Evolutionary conservation across 2,797 vertebrate genomes (phyloP).

Genomic region (Xiphorhynchus erythropygius): DNA sequence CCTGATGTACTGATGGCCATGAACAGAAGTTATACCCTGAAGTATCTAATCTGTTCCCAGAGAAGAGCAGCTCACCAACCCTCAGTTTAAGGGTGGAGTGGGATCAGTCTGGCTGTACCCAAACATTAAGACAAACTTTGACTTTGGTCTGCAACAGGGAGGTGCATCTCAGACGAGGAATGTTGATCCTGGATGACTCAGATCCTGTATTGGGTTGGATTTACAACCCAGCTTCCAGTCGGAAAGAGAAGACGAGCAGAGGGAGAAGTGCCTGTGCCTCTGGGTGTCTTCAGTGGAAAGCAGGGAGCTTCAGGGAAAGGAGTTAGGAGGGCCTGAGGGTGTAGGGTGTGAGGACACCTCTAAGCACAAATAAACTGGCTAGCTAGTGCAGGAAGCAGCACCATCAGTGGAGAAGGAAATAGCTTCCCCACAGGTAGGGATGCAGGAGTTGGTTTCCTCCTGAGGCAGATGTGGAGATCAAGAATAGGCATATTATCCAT

Average conservation of each 20-base stretch:
- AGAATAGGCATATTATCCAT: not conserved
- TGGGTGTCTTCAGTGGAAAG: not conserved
- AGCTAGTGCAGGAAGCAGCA: not conserved
- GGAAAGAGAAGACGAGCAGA: not conserved
- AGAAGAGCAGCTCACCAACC: not conserved
- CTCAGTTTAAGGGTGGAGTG: not conserved
- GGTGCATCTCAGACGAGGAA: not conserved
- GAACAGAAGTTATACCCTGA: not conserved
- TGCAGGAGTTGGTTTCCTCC: not conserved
- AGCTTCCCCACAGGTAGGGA: not conserved
- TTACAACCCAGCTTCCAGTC: not conserved
- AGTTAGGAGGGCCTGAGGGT: not conserved
- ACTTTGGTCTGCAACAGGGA: not conserved
- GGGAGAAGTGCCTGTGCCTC: not conserved
- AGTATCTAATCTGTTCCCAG: not conserved
- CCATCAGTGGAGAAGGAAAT: not conserved
- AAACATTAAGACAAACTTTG: rapidly evolving
- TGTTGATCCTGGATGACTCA: not conserved
- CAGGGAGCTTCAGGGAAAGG: not conserved
- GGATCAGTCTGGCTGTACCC: not conserved
- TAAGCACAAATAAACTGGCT: not conserved
- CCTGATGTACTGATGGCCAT: not conserved
- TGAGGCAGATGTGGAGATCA: not conserved
- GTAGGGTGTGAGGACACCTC: not conserved
- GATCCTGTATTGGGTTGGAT: not conserved